Conservation (phyloP, 1,140 invertebrate species). For the Brachionus asplanchnoidis region DNA sequence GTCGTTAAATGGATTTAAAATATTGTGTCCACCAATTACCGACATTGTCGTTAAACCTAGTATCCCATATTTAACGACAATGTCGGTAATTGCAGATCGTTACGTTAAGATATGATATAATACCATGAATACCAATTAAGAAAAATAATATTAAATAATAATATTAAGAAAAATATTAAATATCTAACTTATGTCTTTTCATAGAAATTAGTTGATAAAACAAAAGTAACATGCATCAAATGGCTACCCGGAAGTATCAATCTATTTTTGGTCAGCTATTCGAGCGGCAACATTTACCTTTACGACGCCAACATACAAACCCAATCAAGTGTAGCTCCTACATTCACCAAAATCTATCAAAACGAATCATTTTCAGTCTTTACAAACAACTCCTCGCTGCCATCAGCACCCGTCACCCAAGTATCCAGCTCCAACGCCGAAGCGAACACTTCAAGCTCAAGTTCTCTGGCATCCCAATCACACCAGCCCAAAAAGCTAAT, state of each 20-base stretch:
- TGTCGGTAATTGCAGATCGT: too few species aligned
- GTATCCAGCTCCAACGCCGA: background rate
- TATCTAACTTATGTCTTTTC: background rate
- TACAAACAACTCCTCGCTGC: background rate
- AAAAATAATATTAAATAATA: background rate
- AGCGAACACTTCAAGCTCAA: slow-evolving; percentile 2
- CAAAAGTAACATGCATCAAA: slow-evolving; percentile 92
- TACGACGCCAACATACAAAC: slow-evolving; percentile 82
- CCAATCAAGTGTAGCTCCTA: slow-evolving; percentile 62
- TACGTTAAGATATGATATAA: too few species aligned
- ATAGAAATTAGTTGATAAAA: slow-evolving; percentile 92
- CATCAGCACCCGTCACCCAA: background rate
- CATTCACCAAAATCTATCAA: slow-evolving; percentile 24
- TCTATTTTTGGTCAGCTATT: slow-evolving; percentile 85
- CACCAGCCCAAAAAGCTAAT: background rate
- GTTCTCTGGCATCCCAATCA: background rate
- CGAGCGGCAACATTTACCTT: slow-evolving; percentile 92
- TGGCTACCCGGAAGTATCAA: slow-evolving; percentile 91
- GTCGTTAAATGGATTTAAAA: too few species aligned
- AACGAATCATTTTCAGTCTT: slow-evolving; percentile 32
- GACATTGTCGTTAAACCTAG: too few species aligned
- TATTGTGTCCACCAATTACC: too few species aligned
- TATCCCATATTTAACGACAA: too few species aligned
- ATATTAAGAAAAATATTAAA: background rate
- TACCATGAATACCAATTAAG: too few species aligned